Percentiles rank a stretch among this genome's conserved stretches.
Conservation (phyloP, 2,797 vertebrate species). For the Bucorvus abyssinicus region DNA sequence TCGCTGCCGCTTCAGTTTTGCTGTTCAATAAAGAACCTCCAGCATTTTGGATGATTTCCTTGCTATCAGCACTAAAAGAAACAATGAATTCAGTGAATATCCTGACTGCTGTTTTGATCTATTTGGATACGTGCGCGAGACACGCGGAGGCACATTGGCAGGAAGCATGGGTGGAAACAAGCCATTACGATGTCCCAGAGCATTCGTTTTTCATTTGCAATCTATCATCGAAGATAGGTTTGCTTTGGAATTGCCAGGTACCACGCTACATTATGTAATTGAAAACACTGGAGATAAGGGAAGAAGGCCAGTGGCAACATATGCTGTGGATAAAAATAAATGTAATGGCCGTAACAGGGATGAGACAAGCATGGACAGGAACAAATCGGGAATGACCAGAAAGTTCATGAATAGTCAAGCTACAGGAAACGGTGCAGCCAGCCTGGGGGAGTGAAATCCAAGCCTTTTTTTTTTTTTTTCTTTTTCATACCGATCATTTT, state of each 20-base stretch:
- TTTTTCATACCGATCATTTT: background rate
- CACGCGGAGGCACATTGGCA: background rate
- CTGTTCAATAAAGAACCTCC: background rate
- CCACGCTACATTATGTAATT: background rate
- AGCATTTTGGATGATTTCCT: background rate
- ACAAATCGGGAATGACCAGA: background rate
- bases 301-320: background rate
- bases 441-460: background rate
- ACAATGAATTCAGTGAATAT: background rate
- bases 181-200: background rate
- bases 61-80: background rate
- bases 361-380: background rate
- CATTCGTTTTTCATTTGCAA: constrained; percentile 37
- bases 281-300: constrained; percentile 1
- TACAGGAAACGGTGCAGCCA: background rate
- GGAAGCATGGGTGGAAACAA: background rate
- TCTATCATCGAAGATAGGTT: background rate
- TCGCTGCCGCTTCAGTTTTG: background rate
- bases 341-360: background rate
- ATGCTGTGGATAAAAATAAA: constrained; percentile 17
- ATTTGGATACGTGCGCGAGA: background rate
- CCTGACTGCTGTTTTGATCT: background rate
- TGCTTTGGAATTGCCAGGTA: constrained; percentile 4
- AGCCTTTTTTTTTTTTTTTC: background rate
- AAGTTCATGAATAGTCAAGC: background rate